Conservation (phyloP, 1,140 invertebrate genomes). For the Linepithema humile region DNA sequence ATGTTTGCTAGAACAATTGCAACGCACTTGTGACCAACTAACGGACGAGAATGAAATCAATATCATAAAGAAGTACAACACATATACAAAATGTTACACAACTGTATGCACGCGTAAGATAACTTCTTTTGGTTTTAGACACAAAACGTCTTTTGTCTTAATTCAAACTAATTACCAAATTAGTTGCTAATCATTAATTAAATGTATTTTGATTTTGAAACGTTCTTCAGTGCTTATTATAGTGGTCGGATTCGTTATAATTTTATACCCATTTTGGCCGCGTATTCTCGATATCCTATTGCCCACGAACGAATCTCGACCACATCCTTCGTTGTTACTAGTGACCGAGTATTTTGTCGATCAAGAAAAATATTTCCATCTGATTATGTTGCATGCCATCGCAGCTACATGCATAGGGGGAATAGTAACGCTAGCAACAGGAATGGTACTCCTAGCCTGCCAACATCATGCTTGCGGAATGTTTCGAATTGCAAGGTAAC, state of each 20-base stretch:
- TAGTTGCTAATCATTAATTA: not conserved
- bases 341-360: not conserved
- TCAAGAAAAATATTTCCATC: not conserved
- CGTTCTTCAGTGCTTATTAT: not conserved
- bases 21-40: not conserved
- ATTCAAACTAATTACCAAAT: no score
- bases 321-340: not conserved
- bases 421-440: not conserved
- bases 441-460: not conserved
- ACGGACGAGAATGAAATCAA: not conserved
- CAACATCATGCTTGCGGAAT: not conserved
- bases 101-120: not conserved
- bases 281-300: not conserved
- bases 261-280: not conserved
- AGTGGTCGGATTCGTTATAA: no score
- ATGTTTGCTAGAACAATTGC: not conserved
- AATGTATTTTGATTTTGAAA: not conserved
- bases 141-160: no score
- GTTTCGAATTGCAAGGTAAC: slow-evolving; percentile 18
- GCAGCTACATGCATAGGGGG: not conserved
- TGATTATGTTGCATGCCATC: not conserved
- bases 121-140: no score
- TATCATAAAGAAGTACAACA: not conserved
- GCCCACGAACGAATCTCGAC: not conserved
- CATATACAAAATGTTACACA: not conserved